Conservation (phyloP, 1,140 invertebrate genomes). For the Arion vulgaris region DNA sequence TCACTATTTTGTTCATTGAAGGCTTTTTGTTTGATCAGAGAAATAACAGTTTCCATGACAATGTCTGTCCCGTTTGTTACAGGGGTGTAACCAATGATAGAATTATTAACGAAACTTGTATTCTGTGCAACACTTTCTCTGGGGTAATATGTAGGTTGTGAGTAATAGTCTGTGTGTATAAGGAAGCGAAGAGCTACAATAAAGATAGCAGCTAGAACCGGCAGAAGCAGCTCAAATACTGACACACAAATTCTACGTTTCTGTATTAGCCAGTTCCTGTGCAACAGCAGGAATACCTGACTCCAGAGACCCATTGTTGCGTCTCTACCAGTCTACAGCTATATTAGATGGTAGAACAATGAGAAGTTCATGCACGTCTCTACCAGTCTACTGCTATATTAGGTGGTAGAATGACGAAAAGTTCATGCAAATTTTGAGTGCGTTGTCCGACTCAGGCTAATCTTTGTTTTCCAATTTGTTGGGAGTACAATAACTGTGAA, state of each 20-base stretch:
- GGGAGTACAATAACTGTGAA: too few relatives aligned
- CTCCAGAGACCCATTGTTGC: slow-evolving; percentile 41
- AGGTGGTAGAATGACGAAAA: too few relatives aligned
- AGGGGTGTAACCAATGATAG: slow-evolving; percentile 35
- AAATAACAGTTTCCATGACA: slow-evolving; percentile 35
- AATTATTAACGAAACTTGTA: background rate
- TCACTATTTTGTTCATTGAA: too few relatives aligned
- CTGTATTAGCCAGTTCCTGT: slow-evolving; percentile 67
- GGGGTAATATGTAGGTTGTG: too few relatives aligned
- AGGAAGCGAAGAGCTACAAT: background rate
- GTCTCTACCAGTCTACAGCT: too few relatives aligned
- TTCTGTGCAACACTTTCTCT: background rate
- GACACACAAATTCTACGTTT: slow-evolving; percentile 56
- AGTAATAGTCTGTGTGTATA: too few relatives aligned
- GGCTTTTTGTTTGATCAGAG: background rate
- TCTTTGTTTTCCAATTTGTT: too few relatives aligned
- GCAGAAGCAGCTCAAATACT: slow-evolving; percentile 63
- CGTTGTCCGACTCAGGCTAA: too few relatives aligned
- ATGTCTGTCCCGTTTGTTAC: slow-evolving; percentile 26
- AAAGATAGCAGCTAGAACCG: slow-evolving; percentile 8
- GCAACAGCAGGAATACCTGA: slow-evolving; percentile 61
- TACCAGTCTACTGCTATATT: too few relatives aligned
- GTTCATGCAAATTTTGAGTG: too few relatives aligned
- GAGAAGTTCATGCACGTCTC: too few relatives aligned
- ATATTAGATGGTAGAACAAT: too few relatives aligned